Base-by-base conservation (phyloP, 2,888 invertebrate species). In the Zygogramma bicolorata region DNA sequence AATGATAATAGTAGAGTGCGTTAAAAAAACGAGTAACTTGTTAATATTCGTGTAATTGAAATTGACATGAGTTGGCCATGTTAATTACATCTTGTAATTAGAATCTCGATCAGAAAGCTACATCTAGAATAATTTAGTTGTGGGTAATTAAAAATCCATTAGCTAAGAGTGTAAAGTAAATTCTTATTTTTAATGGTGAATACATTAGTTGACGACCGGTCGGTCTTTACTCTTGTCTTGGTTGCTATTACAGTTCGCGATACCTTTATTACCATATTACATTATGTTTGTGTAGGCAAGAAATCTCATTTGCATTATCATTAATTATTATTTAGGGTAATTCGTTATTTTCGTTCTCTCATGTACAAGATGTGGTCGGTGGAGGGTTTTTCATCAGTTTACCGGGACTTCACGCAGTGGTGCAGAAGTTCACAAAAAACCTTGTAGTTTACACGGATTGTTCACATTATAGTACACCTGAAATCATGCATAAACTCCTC, bases 91-190 rank as follows among this genome's bases (percentile, higher is more conserved):
- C 75, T 81, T 78, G 82, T 85, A 86, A 84, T 85, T 85, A 85
- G 83, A 84, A 81, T 81, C 81, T 79, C 81, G 84, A 84, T 85
- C 84, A 82, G 83, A 84, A 82, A 85, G 81, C 83, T 82, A 83
- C 84, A 82, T 83, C 82, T 85, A 84, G 82, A 82, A 85, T 85
- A 85, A 86, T 85, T 85, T 83, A 83, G 83, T 83, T 84, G 82
- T 81, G 81, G 83, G 85, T 84, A 86, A 86, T 86, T 86, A 86
- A 86, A 86, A 86, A 86, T 85, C 86, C 86, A 86, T 86, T 86
- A 86, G 85, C 83, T 79, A 80, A 83, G 83, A 84, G 84, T 84
- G 84, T 83, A 85, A 85, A 84, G 84, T 84, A 84, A 84, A 85
- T 85, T 85, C 80, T 80, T 83, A 84, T 83, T 85, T 85, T 85